These are phyloP conservation scores for Acanthopagrus latus DNA, from an alignment of 2,797 vertebrate genomes.

Conservation along the genomic window DNA sequence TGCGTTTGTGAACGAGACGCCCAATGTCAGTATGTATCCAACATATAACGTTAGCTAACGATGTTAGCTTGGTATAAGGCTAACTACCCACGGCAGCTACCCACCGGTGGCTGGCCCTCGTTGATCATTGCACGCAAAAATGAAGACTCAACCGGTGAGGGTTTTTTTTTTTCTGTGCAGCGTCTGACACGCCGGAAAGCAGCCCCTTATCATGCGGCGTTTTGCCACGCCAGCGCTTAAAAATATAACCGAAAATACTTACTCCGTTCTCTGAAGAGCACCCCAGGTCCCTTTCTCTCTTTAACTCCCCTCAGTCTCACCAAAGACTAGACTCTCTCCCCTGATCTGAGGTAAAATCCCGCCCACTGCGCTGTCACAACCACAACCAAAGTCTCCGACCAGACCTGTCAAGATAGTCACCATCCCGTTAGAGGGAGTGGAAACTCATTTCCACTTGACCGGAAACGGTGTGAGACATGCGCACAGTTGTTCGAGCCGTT, in stretches of 20 bases:
- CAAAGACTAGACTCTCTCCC: constrained; percentile 81
- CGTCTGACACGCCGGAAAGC: background rate
- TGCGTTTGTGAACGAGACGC: constrained; percentile 60
- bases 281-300: constrained; percentile 80
- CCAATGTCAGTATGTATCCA: constrained; percentile 67
- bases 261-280: constrained; percentile 82
- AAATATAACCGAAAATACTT: constrained; percentile 75
- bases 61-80: constrained; percentile 72
- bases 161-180: constrained; percentile 17
- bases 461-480: constrained; percentile 7
- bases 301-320: constrained; percentile 84
- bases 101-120: constrained; percentile 74
- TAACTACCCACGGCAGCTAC: constrained; percentile 70
- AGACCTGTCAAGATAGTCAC: constrained; percentile 62
- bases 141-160: constrained; percentile 17
- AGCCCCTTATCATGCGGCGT: background rate
- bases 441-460: constrained; percentile 27
- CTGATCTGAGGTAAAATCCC: constrained; percentile 82
- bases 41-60: constrained; percentile 70
- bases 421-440: background rate
- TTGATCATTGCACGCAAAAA: constrained; percentile 54
- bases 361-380: constrained; percentile 83
- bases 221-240: background rate
- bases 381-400: constrained; percentile 46
- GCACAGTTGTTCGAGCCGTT: background rate